phyloP scores from a whole-genome alignment of 2,797 vertebrate species.

The Labeo calbasu region DNA sequence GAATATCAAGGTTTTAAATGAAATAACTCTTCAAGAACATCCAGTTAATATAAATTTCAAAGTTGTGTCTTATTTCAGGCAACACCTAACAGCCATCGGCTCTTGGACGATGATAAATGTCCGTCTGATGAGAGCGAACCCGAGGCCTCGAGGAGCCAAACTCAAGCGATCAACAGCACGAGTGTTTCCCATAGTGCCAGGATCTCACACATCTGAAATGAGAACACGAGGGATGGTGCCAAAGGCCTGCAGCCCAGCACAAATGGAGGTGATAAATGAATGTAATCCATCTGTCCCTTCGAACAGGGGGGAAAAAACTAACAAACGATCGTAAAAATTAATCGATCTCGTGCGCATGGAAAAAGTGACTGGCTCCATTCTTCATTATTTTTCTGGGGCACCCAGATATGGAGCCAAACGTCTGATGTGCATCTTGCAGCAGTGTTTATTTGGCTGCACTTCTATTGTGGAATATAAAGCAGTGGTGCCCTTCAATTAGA shows the following conservation, averaged over 20 bases:
- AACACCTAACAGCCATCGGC: neutral
- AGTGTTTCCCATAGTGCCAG: slow-evolving; percentile 33
- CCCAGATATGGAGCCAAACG: slow-evolving; percentile 58
- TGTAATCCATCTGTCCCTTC: slow-evolving; percentile 58
- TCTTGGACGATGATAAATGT: slow-evolving; percentile 13
- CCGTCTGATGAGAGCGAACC: neutral
- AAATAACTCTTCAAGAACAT: neutral
- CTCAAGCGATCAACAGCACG: slow-evolving; percentile 27
- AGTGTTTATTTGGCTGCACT: slow-evolving; percentile 68
- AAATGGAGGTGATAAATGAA: slow-evolving; percentile 67
- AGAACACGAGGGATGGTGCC: slow-evolving; percentile 40
- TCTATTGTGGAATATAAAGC: slow-evolving; percentile 55
- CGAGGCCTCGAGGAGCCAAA: slow-evolving; percentile 28
- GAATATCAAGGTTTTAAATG: neutral
- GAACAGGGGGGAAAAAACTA: slow-evolving; percentile 3
- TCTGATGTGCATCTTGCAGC: slow-evolving; percentile 65
- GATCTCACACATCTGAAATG: slow-evolving; percentile 52
- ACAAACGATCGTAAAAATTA: slow-evolving; percentile 68
- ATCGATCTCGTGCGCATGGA: slow-evolving; percentile 68
- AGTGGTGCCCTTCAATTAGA: neutral
- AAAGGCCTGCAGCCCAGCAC: slow-evolving; percentile 50
- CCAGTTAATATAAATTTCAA: neutral
- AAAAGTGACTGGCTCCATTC: slow-evolving; percentile 68
- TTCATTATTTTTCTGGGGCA: slow-evolving; percentile 57
- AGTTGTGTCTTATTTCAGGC: neutral